Conservation (phyloP, 2,797 vertebrate species). For the Chelon auratus region DNA sequence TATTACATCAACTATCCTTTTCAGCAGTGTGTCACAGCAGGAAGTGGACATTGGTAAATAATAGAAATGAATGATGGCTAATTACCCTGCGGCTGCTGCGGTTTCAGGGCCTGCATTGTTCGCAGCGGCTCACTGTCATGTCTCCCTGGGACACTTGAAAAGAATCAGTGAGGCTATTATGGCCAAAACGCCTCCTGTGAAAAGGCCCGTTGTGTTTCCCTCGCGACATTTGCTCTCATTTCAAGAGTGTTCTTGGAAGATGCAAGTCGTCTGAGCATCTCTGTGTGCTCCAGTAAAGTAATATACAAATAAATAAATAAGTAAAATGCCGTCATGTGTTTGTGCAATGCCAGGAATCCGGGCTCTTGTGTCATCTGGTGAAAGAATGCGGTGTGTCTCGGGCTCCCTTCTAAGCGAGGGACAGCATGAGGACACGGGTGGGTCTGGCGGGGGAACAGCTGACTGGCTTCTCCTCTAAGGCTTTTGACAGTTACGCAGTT, state of each 20-base stretch:
- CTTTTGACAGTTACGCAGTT: slow-evolving; percentile 65
- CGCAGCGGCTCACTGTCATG: neutral
- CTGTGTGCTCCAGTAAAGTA: slow-evolving; percentile 12
- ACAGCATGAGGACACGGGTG: slow-evolving; percentile 43
- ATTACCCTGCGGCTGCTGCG: neutral
- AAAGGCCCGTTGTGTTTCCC: neutral
- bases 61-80: neutral
- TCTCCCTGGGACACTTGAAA: neutral
- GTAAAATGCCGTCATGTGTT: neutral
- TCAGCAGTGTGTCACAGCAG: neutral
- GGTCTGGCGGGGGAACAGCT: slow-evolving; percentile 68
- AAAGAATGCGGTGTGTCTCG: slow-evolving; percentile 57
- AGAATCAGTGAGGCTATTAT: neutral
- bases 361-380: slow-evolving; percentile 65
- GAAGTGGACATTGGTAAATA: neutral
- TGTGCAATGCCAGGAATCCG: slow-evolving; percentile 57
- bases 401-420: slow-evolving; percentile 36
- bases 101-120: neutral
- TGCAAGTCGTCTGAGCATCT: neutral
- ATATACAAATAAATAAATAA: slow-evolving; percentile 9
- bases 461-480: slow-evolving; percentile 62
- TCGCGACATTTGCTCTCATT: neutral
- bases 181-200: neutral
- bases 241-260: neutral
- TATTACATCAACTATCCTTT: too few relatives aligned